phyloP scores from a whole-genome alignment of 2,888 invertebrate genomes.

The Cataglyphis livida region DNA sequence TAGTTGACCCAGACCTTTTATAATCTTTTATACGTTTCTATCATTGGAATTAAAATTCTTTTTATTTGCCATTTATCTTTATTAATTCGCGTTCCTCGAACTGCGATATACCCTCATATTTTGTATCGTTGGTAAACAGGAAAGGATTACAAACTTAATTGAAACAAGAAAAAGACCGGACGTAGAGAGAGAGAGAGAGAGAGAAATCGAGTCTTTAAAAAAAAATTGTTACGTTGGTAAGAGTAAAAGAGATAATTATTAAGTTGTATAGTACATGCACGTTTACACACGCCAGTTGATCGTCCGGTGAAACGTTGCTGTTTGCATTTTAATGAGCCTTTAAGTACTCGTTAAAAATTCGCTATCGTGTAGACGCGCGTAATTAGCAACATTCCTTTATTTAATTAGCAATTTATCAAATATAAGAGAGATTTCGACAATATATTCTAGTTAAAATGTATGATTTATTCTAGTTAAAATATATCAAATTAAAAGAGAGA shows the following conservation, averaged over 20 bases:
- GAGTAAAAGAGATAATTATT: slow-evolving; percentile 38
- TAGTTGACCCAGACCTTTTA: neutral
- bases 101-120: neutral
- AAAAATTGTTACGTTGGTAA: slow-evolving; percentile 11
- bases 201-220: slow-evolving; percentile 9
- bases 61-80: neutral
- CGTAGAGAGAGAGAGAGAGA: slow-evolving; percentile 1
- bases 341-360: slow-evolving; percentile 23
- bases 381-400: neutral
- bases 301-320: slow-evolving; percentile 21
- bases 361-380: neutral
- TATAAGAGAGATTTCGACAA: neutral
- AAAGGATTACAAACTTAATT: slow-evolving; percentile 15
- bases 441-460: neutral
- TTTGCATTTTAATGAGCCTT: slow-evolving; percentile 46
- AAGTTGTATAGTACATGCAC: neutral
- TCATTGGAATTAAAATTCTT: neutral
- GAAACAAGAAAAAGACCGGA: neutral
- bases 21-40: neutral
- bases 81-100: neutral
- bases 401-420: neutral
- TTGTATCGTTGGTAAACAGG: slow-evolving; percentile 6
- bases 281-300: slow-evolving; percentile 5
- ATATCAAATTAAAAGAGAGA: no score
- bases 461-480: no score